Percentiles rank a stretch among this genome's conserved stretches.
These are phyloP conservation scores for Corythoichthys haematopterus DNA, from an alignment of 2,113 vertebrate genomes.

Conservation along the genomic window DNA sequence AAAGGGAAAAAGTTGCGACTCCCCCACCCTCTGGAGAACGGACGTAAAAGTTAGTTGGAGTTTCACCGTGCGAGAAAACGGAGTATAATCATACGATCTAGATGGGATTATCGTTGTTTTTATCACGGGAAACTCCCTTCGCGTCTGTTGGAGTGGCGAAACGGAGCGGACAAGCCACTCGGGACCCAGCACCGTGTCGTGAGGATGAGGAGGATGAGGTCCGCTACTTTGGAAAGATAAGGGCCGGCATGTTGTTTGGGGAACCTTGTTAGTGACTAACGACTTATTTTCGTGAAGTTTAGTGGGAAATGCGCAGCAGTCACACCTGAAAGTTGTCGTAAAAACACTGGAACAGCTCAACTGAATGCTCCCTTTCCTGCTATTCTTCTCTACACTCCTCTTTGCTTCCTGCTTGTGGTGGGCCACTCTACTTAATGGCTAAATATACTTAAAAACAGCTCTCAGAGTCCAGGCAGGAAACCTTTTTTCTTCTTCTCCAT, in stretches of 20 bases:
- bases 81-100: slow-evolving; percentile 2
- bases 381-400: slow-evolving; percentile 74
- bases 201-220: background rate
- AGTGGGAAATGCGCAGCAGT: slow-evolving; percentile 17
- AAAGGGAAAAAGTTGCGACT: slow-evolving; percentile 56
- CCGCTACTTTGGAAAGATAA: background rate
- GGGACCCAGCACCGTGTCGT: background rate
- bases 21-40: slow-evolving; percentile 63
- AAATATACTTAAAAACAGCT: slow-evolving; percentile 62
- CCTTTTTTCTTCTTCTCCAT: background rate
- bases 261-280: background rate
- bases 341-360: slow-evolving; percentile 54
- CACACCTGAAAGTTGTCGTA: slow-evolving; percentile 48
- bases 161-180: slow-evolving; percentile 3
- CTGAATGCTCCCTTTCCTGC: slow-evolving; percentile 75
- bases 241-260: background rate
- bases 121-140: background rate
- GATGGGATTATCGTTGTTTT: slow-evolving; percentile 7
- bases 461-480: background rate
- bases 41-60: slow-evolving; percentile 59
- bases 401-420: slow-evolving; percentile 73
- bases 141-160: background rate
- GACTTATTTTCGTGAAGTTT: no score
- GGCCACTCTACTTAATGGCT: slow-evolving; percentile 62
- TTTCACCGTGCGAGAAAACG: slow-evolving; percentile 35